phyloP scores from a whole-genome alignment of 2,888 invertebrate genomes.

The Anticlea derivata region DNA sequence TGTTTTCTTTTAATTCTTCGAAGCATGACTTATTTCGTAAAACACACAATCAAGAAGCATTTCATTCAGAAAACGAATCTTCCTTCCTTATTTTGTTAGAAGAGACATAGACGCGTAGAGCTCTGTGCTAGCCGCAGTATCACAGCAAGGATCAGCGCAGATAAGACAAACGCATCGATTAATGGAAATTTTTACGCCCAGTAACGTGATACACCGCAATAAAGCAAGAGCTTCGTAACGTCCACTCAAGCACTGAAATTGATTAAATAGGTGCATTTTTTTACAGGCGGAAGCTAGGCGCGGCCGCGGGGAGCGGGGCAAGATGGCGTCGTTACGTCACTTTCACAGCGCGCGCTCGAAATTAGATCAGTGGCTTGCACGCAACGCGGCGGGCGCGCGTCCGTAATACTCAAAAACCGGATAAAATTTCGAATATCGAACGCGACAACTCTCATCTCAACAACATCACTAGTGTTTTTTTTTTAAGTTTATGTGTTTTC shows the following conservation, averaged over 20 bases:
- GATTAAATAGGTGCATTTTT: conserved; percentile 62
- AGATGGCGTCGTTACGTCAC: conserved; percentile 80
- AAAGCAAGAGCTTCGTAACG: conserved; percentile 49
- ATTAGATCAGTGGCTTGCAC: conserved; percentile 77
- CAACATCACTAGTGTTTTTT: conserved; percentile 37
- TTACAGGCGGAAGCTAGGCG: conserved; percentile 43
- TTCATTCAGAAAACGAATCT: background rate
- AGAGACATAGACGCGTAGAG: background rate
- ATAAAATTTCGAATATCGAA: conserved; percentile 33
- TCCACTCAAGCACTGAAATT: conserved; percentile 69
- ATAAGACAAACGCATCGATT: conserved; percentile 42
- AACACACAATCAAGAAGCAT: conserved; percentile 1
- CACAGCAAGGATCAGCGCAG: conserved; percentile 1
- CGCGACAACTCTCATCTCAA: conserved; percentile 20
- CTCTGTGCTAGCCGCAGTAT: background rate
- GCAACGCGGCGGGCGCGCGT: conserved; percentile 53
- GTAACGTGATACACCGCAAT: conserved; percentile 47
- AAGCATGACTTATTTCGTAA: background rate
- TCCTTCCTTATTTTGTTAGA: background rate
- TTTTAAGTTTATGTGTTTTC: conserved; percentile 36
- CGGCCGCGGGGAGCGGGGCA: conserved; percentile 57
- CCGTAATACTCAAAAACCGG: conserved; percentile 33
- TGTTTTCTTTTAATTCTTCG: no score
- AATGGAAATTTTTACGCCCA: conserved; percentile 42
- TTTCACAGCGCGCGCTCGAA: conserved; percentile 75